These are phyloP conservation scores for Stigmatopora argus DNA, from an alignment of 2,113 vertebrate genomes.

Conservation along the genomic window DNA sequence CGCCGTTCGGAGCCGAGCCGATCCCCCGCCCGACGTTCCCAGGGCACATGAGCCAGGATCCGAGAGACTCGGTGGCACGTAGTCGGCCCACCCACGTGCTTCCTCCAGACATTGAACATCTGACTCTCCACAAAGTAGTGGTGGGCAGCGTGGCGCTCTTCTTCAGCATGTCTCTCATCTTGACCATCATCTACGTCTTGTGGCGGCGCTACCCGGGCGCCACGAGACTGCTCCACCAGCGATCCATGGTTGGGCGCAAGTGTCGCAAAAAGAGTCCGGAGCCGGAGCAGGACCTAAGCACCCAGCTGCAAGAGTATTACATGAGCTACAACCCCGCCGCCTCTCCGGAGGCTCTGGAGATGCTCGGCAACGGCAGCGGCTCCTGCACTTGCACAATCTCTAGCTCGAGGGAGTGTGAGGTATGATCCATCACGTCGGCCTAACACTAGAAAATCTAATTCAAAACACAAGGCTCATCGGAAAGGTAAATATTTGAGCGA, in stretches of 20 bases:
- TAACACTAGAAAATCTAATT: slow-evolving; percentile 63
- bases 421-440: slow-evolving; percentile 87
- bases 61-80: slow-evolving; percentile 49
- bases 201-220: slow-evolving; percentile 94
- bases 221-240: slow-evolving; percentile 87
- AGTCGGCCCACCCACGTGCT: slow-evolving; percentile 63
- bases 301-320: slow-evolving; percentile 99
- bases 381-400: slow-evolving; percentile 98
- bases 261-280: slow-evolving; percentile 93
- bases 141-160: slow-evolving; percentile 95
- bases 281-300: slow-evolving; percentile 93
- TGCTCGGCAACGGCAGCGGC: slow-evolving; percentile 94
- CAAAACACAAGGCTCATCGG: slow-evolving; percentile 80
- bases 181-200: slow-evolving; percentile 90
- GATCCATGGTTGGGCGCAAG: slow-evolving; percentile 85
- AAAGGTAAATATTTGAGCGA: slow-evolving; percentile 87
- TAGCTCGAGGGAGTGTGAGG: slow-evolving; percentile 99
- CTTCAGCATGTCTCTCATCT: slow-evolving; percentile 86
- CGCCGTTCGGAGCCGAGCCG: slow-evolving; percentile 74
- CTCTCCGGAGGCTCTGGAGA: slow-evolving; percentile 93
- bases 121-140: slow-evolving; percentile 95
- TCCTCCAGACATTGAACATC: slow-evolving; percentile 86
- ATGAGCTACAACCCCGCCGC: slow-evolving; percentile 99
- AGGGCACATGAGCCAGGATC: slow-evolving; percentile 68
- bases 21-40: slow-evolving; percentile 80